Percentiles rank a stretch among this genome's conserved stretches.
These are phyloP conservation scores for Acrobasis suavella DNA, from an alignment of 2,888 invertebrate species.

Conservation along the genomic window DNA sequence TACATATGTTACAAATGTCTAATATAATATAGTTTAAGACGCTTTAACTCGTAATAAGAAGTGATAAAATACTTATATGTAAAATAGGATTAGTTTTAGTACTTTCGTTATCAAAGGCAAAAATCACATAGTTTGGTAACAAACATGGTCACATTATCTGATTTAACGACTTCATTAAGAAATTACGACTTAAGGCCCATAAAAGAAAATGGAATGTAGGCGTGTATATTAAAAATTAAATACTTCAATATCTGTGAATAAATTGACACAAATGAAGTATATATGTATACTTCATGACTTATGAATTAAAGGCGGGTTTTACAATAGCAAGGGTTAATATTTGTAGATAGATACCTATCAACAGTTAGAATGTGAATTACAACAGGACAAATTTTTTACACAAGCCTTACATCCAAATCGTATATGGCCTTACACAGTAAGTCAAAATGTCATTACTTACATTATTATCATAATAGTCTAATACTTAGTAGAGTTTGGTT, in stretches of 20 bases:
- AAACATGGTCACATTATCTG: constrained; percentile 12
- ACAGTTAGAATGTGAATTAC: no score
- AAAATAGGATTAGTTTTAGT: constrained; percentile 24
- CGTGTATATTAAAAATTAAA: not conserved
- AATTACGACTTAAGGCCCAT: constrained; percentile 1
- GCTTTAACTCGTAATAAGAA: constrained; percentile 76
- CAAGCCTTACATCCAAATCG: not conserved
- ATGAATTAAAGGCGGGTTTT: not conserved
- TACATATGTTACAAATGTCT: constrained; percentile 57
- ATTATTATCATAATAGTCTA: constrained; percentile 14
- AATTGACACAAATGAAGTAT: not conserved
- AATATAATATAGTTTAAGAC: constrained; percentile 65
- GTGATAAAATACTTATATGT: constrained; percentile 61
- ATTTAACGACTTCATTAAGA: constrained; percentile 12
- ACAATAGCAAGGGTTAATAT: not conserved
- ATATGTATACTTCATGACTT: no score
- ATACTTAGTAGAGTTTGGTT: constrained; percentile 32
- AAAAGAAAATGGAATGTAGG: not conserved
- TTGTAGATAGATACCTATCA: no score
- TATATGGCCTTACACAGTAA: constrained; percentile 7
- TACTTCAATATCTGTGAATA: not conserved
- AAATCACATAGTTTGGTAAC: constrained; percentile 7
- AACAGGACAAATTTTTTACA: not conserved
- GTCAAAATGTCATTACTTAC: not conserved
- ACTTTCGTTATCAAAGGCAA: constrained; percentile 24